phyloP scores from a whole-genome alignment of 1,140 invertebrate genomes.

The roundworm (Caenorhabditis elegans) region WBcel235 BX284605.5:8133501-8134000 shows the following conservation, averaged over 20 bases:
- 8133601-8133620: constrained; percentile 26
- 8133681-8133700: background rate
- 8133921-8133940: too few relatives aligned
- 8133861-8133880: background rate
- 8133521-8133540: background rate
- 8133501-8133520: background rate
- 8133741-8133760: too few relatives aligned
- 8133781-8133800: background rate
- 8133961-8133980: too few relatives aligned
- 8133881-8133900: too few relatives aligned
- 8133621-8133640: background rate
- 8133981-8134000: too few relatives aligned
- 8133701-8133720: too few relatives aligned
- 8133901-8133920: too few relatives aligned
- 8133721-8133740: constrained; percentile 22
- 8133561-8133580: constrained; percentile 24
- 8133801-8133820: background rate
- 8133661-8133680: constrained; percentile 28
- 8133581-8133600: background rate
- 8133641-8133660: background rate
- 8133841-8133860: background rate
- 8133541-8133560: constrained; percentile 30
- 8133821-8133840: background rate
- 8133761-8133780: background rate
- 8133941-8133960: too few relatives aligned